These are phyloP conservation scores for Tachuris rubrigastra DNA, from an alignment of 2,113 vertebrate species.

Conservation along the genomic window DNA sequence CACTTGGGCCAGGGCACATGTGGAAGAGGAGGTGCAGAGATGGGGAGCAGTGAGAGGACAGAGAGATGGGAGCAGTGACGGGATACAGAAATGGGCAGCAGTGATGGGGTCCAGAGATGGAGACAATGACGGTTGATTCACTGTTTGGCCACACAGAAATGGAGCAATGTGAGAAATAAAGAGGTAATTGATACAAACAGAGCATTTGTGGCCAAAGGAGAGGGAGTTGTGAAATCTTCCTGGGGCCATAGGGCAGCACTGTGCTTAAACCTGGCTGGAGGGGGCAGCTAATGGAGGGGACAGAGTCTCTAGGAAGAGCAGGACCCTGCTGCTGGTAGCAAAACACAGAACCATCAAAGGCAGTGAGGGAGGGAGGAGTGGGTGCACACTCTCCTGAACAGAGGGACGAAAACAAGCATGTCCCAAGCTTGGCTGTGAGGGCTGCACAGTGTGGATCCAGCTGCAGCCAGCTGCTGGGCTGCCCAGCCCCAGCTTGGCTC, in stretches of 20 bases:
- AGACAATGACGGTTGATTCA: not conserved
- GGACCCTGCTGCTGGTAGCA: not conserved
- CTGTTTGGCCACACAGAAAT: not conserved
- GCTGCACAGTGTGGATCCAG: not conserved
- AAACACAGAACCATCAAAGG: not conserved
- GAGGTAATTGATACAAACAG: not conserved
- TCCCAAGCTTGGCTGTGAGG: not conserved
- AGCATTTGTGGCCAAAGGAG: not conserved
- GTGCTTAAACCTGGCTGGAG: not conserved
- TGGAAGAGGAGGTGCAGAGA: not conserved
- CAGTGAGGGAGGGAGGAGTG: not conserved
- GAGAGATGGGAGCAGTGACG: not conserved
- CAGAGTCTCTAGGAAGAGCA: not conserved
- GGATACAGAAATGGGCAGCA: not conserved
- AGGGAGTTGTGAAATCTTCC: not conserved
- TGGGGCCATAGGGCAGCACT: not conserved
- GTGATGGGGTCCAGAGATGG: too few species aligned
- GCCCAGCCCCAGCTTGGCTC: not conserved
- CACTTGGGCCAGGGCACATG: accelerated
- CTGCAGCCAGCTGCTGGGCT: constrained; percentile 24
- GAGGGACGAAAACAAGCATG: not conserved
- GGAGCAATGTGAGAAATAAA: accelerated
- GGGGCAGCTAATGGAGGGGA: not conserved
- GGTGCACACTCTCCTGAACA: not conserved
- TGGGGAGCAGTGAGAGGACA: too few species aligned